phyloP scores from a whole-genome alignment of 2,888 invertebrate species.

The Lottia gigantea region DNA sequence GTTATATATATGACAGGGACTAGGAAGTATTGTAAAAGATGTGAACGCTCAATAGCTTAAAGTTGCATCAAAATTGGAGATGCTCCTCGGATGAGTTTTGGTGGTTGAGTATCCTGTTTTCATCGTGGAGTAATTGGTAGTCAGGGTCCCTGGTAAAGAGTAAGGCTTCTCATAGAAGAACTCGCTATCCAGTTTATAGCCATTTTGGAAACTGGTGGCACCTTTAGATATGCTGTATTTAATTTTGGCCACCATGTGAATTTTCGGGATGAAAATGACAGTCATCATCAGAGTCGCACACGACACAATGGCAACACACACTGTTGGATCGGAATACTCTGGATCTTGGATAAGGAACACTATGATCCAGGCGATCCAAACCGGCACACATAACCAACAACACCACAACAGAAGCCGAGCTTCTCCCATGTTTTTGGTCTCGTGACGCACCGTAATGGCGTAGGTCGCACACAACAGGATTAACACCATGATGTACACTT shows the following conservation, averaged over 20 bases:
- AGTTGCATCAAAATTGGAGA: constrained; percentile 49
- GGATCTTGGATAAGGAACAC: constrained; percentile 70
- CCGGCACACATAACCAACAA: constrained; percentile 84
- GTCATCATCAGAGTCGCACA: constrained; percentile 87
- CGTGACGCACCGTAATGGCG: constrained; percentile 83
- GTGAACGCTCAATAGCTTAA: constrained; percentile 42
- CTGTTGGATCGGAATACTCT: constrained; percentile 73
- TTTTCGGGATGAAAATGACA: constrained; percentile 90
- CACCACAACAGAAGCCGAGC: constrained; percentile 90
- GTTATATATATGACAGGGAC: no score
- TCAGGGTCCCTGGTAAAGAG: constrained; percentile 52
- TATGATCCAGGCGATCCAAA: constrained; percentile 73
- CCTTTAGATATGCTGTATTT: constrained; percentile 51
- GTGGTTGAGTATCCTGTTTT: constrained; percentile 43
- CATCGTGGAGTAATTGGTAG: constrained; percentile 40
- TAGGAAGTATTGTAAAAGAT: no score
- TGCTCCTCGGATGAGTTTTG: constrained; percentile 49
- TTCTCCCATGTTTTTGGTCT: constrained; percentile 92
- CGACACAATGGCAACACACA: constrained; percentile 87
- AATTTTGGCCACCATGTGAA: constrained; percentile 68
- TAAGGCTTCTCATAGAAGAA: constrained; percentile 57
- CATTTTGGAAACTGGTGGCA: constrained; percentile 42
- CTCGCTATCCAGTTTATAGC: constrained; percentile 53
- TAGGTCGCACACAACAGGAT: constrained; percentile 85
- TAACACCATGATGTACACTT: constrained; percentile 84